Percentiles rank a stretch among this genome's conserved stretches.
phyloP scores from a whole-genome alignment of 1,140 invertebrate genomes.

The Orchesella cincta region DNA sequence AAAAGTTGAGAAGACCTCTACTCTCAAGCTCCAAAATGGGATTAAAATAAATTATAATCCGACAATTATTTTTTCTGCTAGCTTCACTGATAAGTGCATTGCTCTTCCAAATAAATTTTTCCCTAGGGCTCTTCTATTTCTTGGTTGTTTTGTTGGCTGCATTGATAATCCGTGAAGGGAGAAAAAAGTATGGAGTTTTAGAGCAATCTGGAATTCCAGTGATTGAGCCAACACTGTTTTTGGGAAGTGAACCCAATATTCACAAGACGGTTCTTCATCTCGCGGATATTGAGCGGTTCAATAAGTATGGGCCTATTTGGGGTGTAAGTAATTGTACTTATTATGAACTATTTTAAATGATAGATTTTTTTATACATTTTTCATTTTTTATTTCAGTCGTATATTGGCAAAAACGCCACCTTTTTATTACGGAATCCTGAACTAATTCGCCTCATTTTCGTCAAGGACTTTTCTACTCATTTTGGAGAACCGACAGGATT shows the following conservation, averaged over 20 bases:
- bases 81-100: no score
- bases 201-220: constrained; percentile 46
- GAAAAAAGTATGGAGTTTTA: constrained; percentile 44
- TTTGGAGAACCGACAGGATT: constrained; percentile 31
- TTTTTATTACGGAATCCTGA: constrained; percentile 34
- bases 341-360: no score
- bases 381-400: constrained; percentile 25
- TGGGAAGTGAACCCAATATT: constrained; percentile 42
- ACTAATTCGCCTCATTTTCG: constrained; percentile 34
- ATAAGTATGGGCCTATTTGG: constrained; percentile 47
- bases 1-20: no score
- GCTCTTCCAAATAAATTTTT: no score
- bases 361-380: neutral
- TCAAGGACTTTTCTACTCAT: constrained; percentile 38
- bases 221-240: constrained; percentile 36
- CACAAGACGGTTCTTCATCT: constrained; percentile 46
- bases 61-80: no score
- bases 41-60: no score
- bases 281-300: constrained; percentile 44
- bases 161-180: no score
- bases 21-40: no score
- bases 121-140: neutral
- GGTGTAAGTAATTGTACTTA: constrained; percentile 36
- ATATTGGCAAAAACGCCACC: constrained; percentile 24
- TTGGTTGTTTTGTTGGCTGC: neutral